A percentile compares a stretch with the other conserved stretches of the same genome.
Evolutionary conservation across 1,140 invertebrate species (phyloP).

Genomic region (Pseudoatta argentina): DNA sequence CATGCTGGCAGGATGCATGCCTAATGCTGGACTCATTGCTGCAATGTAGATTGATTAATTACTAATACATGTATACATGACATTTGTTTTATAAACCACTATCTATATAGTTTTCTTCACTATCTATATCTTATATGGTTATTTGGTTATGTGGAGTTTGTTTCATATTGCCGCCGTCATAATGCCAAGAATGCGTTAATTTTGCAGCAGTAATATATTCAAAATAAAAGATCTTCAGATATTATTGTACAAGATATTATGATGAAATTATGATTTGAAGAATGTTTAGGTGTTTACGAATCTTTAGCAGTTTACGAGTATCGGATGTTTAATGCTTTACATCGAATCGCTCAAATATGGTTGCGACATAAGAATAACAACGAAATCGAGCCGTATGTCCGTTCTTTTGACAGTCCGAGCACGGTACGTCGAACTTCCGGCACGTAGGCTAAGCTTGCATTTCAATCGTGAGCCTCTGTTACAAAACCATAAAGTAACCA

Average conservation of each 20-base stretch:
- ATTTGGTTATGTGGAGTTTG: not conserved
- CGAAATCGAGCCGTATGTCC: constrained; percentile 67
- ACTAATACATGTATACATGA: not conserved
- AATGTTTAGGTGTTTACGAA: not conserved
- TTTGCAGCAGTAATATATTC: not conserved
- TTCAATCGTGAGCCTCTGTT: constrained; percentile 64
- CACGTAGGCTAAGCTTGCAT: constrained; percentile 73
- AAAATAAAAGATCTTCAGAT: not conserved
- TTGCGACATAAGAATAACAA: constrained; percentile 67
- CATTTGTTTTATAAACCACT: no score
- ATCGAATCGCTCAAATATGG: constrained; percentile 39
- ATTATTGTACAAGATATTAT: no score
- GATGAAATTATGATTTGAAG: not conserved
- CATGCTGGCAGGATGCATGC: constrained; percentile 88
- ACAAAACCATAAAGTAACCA: constrained; percentile 62
- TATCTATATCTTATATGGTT: not conserved
- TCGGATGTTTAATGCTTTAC: not conserved
- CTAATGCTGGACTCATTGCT: constrained; percentile 89
- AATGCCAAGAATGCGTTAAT: not conserved
- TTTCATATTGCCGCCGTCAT: not conserved
- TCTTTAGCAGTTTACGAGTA: not conserved
- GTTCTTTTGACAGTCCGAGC: constrained; percentile 66
- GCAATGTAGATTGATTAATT: constrained; percentile 34
- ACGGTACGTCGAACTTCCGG: constrained; percentile 73
- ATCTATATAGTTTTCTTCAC: no score